These are phyloP conservation scores for Xenentodon cancila DNA, from an alignment of 2,797 vertebrate genomes.

Conservation along the genomic window DNA sequence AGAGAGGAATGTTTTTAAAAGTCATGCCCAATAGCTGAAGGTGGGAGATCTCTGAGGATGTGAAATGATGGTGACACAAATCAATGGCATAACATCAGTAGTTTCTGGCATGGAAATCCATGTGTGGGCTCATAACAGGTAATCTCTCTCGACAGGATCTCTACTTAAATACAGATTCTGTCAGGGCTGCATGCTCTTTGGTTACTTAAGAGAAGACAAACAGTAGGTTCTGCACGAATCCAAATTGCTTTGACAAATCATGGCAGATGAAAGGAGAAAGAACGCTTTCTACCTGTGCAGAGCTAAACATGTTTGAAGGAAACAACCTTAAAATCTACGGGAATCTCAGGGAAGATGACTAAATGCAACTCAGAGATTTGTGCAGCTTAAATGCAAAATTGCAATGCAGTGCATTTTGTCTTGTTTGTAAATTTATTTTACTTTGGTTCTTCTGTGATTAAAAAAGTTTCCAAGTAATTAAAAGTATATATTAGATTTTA, in stretches of 20 bases:
- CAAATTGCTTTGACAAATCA: slow-evolving; percentile 69
- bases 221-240: slow-evolving; percentile 37
- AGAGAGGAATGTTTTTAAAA: too few relatives aligned
- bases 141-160: slow-evolving; percentile 77
- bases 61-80: slow-evolving; percentile 67
- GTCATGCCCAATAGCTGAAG: slow-evolving; percentile 57
- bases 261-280: slow-evolving; percentile 47
- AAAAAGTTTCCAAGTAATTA: too few relatives aligned
- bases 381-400: slow-evolving; percentile 26
- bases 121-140: slow-evolving; percentile 71
- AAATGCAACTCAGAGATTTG: slow-evolving; percentile 23
- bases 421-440: too few relatives aligned
- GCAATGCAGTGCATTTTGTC: too few relatives aligned
- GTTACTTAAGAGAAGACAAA: slow-evolving; percentile 56
- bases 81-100: slow-evolving; percentile 45
- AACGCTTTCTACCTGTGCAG: slow-evolving; percentile 49
- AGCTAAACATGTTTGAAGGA: slow-evolving; percentile 32
- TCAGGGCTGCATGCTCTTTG: slow-evolving; percentile 50
- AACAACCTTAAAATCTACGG: slow-evolving; percentile 42
- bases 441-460: too few relatives aligned
- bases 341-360: slow-evolving; percentile 24
- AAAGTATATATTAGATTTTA: too few relatives aligned
- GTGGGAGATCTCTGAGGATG: slow-evolving; percentile 79
- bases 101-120: slow-evolving; percentile 55
- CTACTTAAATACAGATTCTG: slow-evolving; percentile 73